Evolutionary conservation across 2,888 invertebrate genomes (phyloP), one percentile per base, ranked within the genome.

Genomic region (Frankliniella fusca): DNA sequence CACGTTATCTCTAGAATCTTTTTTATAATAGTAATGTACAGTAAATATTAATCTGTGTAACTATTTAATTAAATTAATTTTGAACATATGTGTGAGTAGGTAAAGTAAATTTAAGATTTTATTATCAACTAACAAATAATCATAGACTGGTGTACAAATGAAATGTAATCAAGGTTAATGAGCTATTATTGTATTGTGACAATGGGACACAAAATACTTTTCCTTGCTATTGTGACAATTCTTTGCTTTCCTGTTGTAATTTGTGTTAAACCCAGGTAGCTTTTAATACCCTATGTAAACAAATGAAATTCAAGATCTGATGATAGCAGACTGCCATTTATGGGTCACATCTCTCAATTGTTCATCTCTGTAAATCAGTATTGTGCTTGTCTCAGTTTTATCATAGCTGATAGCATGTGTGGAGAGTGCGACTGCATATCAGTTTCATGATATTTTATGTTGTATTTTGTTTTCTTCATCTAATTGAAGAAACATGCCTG

Each of bases 171-270:
- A 76, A 27, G 70, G 70, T 76, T 27, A 76, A 76, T 76, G 27
- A 76, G 70, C 70, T 76, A 23, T 76, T 76, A 76, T 76, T 76
- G 70, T 76, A 76, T 76, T 76, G 27, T 76, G 70, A 76, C 70
- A 76, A 76, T 76, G 70, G 70, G 70, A 76, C 70, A 76, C 70
- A 76, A 76, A 76, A 20, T 76, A 23, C 27, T 76, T 76, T 76
- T 76, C 70, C 70, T 76, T 76, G 70, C 70, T 76, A 76, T 76
- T 76, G 70, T 76, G 70, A 76, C 70, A 76, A 27, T 76, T 76
- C 70, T 76, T 76, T 76, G 70, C 70, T 76, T 76, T 76, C 70
- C 70, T 76, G 70, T 76, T 76, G 27, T 76, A 76, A 76, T 76
- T 27, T 76, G 70, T 27, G 27, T 23, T 76, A 76, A 76, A 76